These are phyloP conservation scores for Lepus europaeus DNA, from an alignment of 2,113 vertebrate genomes.

Conservation along the genomic window DNA sequence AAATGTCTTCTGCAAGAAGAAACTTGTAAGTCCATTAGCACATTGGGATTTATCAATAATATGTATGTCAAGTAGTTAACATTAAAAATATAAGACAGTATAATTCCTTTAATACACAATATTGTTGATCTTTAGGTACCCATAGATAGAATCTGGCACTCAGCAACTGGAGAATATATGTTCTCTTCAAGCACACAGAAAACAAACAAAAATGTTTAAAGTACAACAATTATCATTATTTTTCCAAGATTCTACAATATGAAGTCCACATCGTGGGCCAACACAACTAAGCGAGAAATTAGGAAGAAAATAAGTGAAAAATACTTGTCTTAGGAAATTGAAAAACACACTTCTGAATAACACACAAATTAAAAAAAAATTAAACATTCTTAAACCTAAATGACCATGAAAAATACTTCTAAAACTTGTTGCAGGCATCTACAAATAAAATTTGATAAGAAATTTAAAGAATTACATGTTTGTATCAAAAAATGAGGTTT, in stretches of 20 bases:
- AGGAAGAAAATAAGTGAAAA: conserved; percentile 10
- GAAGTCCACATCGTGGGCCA: background rate
- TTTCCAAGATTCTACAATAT: background rate
- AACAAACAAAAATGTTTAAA: background rate
- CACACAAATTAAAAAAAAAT: background rate
- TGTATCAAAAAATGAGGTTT: background rate
- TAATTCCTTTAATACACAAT: background rate
- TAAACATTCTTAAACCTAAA: background rate
- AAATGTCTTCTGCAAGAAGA: background rate
- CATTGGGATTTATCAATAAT: background rate
- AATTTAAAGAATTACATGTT: background rate
- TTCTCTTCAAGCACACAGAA: background rate
- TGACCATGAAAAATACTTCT: background rate
- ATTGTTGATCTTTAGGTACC: background rate
- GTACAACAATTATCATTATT: background rate
- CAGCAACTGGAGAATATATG: background rate
- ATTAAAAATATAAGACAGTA: background rate
- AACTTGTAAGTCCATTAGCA: background rate
- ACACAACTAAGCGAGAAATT: conserved; percentile 1
- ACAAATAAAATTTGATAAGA: background rate
- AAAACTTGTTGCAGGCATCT: background rate
- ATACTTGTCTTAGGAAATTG: background rate
- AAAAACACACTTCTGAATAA: background rate
- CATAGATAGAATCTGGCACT: background rate
- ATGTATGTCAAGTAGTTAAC: background rate